Evolutionary conservation across 2,888 invertebrate genomes (phyloP), one percentile per base, ranked within the genome.

Genomic region (Lasioglossum marginatum): DNA sequence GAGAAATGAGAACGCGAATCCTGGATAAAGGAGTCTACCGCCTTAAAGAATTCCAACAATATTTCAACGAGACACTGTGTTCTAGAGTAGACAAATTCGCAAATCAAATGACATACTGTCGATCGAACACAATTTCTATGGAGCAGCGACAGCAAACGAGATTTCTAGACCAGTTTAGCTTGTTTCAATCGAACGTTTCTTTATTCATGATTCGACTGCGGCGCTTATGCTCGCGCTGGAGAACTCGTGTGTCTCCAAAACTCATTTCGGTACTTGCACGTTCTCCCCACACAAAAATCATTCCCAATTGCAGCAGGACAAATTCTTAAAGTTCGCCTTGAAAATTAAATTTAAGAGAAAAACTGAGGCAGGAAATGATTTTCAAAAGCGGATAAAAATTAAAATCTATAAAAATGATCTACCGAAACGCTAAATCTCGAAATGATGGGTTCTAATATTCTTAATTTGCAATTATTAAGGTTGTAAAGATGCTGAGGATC

Each of bases 91-190:
- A 45, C 16, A 16, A 45, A 45, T 45, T 57, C 12, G n/a, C 57
- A 57, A 57, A 57, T 57, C n/a, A 3, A 63, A 63, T 63, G 31
- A 52, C 23, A 31, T 63, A 63, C 31, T 63, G 63, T 19, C 31
- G 63, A 63, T 31, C 63, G 63, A 8, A 3, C 63, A 8, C 63
- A 19, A 31, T 63, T 63, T 19, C 12, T 10, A 16, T 3, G 31
- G 19, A 31, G 31, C 16, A 8, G 31, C 8, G 3, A 2, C 31
- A 34, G 63, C 19, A 34, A 63, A 63, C 63, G 34, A 63, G 63
- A 63, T 63, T 63, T 63, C 31, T 31, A 63, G 63, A 63, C 63
- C 63, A 31, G 63, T 63, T 63, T 63, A 34, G 63, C 63, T 63
- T 63, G 63, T 63, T 63, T 63, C n/a, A n/a, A 57, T 57, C 63